A percentile compares a stretch with the other conserved stretches of the same genome.
Evolutionary conservation across 2,888 invertebrate species (phyloP).

Genomic region (Ptychoptera albimana): DNA sequence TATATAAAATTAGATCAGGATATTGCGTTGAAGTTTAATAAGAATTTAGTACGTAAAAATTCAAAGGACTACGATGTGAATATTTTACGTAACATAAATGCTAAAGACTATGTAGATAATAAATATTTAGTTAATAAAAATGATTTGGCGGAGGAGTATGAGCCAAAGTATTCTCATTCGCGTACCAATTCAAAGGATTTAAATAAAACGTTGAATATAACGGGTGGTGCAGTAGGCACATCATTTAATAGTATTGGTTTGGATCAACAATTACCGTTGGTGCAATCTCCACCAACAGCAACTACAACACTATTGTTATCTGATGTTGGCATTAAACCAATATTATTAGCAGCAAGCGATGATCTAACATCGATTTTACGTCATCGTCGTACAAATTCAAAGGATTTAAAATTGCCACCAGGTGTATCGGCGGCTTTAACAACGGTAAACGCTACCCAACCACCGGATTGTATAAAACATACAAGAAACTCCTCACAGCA

Average conservation of each 20-base stretch:
- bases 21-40: conserved; percentile 15
- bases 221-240: neutral
- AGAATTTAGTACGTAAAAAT: conserved; percentile 8
- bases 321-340: conserved; percentile 4
- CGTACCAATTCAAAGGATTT: conserved; percentile 34
- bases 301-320: neutral
- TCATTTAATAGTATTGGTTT: too few species aligned
- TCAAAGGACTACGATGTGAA: conserved; percentile 16
- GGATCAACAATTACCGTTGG: conserved; percentile 7
- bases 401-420: conserved; percentile 29
- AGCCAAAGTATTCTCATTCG: conserved; percentile 28
- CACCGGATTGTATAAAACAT: conserved; percentile 13
- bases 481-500: conserved; percentile 24
- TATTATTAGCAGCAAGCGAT: too few species aligned
- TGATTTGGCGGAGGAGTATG: neutral
- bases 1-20: conserved; percentile 30
- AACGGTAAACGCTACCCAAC: neutral
- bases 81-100: conserved; percentile 23
- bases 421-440: conserved; percentile 1
- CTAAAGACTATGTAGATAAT: conserved; percentile 6
- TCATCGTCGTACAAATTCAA: conserved; percentile 44
- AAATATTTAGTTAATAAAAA: conserved; percentile 6
- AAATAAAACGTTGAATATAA: neutral
- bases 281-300: conserved; percentile 15
- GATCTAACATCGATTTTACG: conserved; percentile 25